Evolutionary conservation across 1,140 invertebrate genomes (phyloP), one percentile per base, ranked within the genome.

Genomic region (Caerostris darwini): DNA sequence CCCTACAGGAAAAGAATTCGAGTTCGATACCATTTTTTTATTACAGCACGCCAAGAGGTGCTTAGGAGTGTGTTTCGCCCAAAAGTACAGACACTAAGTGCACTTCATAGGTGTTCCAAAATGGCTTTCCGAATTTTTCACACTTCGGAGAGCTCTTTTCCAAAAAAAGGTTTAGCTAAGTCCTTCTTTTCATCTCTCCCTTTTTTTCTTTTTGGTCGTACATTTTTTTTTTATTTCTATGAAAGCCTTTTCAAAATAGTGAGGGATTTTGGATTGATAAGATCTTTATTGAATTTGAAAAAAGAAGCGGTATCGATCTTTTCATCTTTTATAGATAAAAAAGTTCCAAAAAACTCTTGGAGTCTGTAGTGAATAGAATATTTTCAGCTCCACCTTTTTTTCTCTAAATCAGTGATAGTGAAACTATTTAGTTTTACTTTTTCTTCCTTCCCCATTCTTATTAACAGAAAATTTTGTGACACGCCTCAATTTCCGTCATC

Each of bases 41-140:
- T 77, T 77, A 34, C 5, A 34, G 12, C 71, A 77, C 71, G 71
- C 71, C 34, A 77, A 77, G 34, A 77, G 34, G 50, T 77, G 34
- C 71, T 77, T 77, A 77, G 53, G 71, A 50, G 71, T 53, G 12
- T 5, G 71, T 77, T 77, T 50, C 71, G 12, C 34, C 34, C 53
- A 77, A 34, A 53, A 34, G 71, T 53, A 77, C 71, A 50, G 4
- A 34, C 34, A 7, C 34, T 77, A 77, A 77, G 34, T 50, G 71
- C 71, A 53, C 71, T 77, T 77, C 71, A 5, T 50, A 53, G 71
- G 71, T 77, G 34, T 77, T 77, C 34, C 71, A 77, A 77, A 34
- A 77, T 77, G 53, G 34, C 10, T 10, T 12, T 34, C 34, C 3
- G 12, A 0, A 34, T 77, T 12, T 77, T 50, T 53, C 69, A 53